Evolutionary conservation across 1,140 invertebrate genomes (phyloP).

Genomic region (Amyelois transitella): DNA sequence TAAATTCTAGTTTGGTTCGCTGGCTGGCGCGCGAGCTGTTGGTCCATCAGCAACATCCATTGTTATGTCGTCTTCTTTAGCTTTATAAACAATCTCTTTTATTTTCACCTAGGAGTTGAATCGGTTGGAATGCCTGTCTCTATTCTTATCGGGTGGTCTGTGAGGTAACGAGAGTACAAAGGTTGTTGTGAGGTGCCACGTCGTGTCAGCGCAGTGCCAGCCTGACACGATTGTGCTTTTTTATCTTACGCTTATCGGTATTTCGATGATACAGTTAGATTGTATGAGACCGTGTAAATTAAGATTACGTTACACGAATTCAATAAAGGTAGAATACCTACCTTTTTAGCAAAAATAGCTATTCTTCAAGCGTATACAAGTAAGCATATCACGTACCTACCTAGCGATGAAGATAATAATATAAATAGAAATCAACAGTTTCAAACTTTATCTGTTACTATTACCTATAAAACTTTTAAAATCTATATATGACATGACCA

Average conservation of each 20-base stretch:
- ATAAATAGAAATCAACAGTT: no score
- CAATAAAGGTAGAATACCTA: no score
- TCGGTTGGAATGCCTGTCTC: slow-evolving; percentile 62
- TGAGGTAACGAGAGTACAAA: slow-evolving; percentile 58
- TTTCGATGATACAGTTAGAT: slow-evolving; percentile 19
- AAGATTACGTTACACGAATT: neutral
- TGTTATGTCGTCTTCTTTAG: slow-evolving; percentile 64
- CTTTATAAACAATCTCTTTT: slow-evolving; percentile 72
- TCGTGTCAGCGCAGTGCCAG: slow-evolving; percentile 47
- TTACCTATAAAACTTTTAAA: no score
- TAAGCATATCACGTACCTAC: no score
- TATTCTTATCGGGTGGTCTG: slow-evolving; percentile 66
- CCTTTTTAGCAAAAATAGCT: no score
- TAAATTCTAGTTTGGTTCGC: slow-evolving; percentile 58
- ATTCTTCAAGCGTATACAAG: no score
- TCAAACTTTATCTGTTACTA: no score
- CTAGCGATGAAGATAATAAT: no score
- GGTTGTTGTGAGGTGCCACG: slow-evolving; percentile 61
- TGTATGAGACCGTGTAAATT: slow-evolving; percentile 6
- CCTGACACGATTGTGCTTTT: slow-evolving; percentile 46
- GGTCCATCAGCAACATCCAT: slow-evolving; percentile 62
- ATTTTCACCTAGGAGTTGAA: slow-evolving; percentile 70
- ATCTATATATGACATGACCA: neutral
- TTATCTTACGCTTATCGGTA: slow-evolving; percentile 21
- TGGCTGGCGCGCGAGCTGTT: slow-evolving; percentile 24